These are phyloP conservation scores for Helicoverpa armigera DNA, from an alignment of 1,140 invertebrate species.

Conservation along the genomic window DNA sequence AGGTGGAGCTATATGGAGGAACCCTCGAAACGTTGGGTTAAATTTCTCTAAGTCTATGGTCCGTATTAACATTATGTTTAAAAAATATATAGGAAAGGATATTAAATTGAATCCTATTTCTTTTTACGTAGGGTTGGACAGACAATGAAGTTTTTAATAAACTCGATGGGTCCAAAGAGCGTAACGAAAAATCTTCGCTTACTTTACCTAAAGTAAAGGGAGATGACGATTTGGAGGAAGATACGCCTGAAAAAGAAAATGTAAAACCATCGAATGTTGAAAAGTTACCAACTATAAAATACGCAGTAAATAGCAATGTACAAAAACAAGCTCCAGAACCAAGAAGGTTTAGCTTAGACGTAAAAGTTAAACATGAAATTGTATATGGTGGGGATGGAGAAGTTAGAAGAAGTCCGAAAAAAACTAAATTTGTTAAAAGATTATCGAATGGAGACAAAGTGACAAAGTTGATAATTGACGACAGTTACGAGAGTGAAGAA, in stretches of 20 bases:
- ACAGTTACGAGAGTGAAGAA: constrained; percentile 43
- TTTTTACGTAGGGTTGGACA: constrained; percentile 79
- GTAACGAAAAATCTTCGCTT: constrained; percentile 76
- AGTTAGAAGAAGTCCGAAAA: constrained; percentile 64
- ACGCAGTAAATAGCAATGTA: constrained; percentile 48
- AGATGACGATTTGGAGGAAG: constrained; percentile 71
- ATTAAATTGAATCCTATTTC: constrained; percentile 9
- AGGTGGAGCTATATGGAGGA: constrained; percentile 89
- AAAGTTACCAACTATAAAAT: constrained; percentile 75
- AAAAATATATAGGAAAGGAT: too few relatives aligned
- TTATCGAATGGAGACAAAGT: constrained; percentile 73
- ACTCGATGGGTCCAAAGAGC: constrained; percentile 71
- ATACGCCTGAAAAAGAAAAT: constrained; percentile 65
- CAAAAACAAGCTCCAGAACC: constrained; percentile 46
- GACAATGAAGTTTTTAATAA: constrained; percentile 79
- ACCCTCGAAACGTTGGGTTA: constrained; percentile 88
- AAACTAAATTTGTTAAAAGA: constrained; percentile 74
- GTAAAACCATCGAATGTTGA: constrained; percentile 61
- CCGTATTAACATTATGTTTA: constrained; percentile 56
- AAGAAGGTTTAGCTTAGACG: constrained; percentile 49
- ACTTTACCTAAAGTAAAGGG: constrained; percentile 83
- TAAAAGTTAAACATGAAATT: constrained; percentile 50
- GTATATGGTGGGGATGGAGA: constrained; percentile 53
- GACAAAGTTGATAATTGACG: constrained; percentile 50
- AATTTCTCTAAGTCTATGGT: constrained; percentile 91